Evolutionary conservation across 1,140 invertebrate genomes (phyloP), one percentile per base, ranked within the genome.

Genomic region (Prorops nasuta): DNA sequence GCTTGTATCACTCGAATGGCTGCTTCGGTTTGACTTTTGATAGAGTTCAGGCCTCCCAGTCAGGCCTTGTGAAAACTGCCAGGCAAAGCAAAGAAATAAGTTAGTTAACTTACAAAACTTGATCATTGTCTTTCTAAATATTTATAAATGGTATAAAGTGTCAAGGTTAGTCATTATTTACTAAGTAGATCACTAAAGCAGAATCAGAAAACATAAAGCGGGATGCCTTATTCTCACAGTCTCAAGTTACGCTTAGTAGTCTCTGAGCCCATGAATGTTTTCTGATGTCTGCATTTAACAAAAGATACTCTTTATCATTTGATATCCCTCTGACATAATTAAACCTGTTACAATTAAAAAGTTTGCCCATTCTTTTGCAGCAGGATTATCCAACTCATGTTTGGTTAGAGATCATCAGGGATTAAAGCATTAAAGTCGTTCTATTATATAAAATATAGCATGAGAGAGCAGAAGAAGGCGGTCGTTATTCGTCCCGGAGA

Each of bases 1-100:
- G 72, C 91, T 95, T 2, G 94, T 96, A 72, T 97, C 94, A 71
- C 91, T 94, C 20, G 91, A 91, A 69, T 94, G 92, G 15, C 89
- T 91, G 63, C 86, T 88, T 48, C 90, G 82, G 67, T 90, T 91
- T 58, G 88, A 91, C 72, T 92, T 91, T 65, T 88, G 85, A 71
- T 89, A 88, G 66, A 89, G 58, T 47, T 78, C 76, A 3, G 76
- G 76, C 61, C 76, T 66, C 53, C 75, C 68, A 14, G 74, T 74
- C 37, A 78, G 71, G 63, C 73, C 72, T 52, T 76, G 75, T 12
- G 75, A 69, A 60, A 77, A 77, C 75, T 77, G 53, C n/a, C n/a
- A n/a, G n/a, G n/a, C 3, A 58, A 63, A 53, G 21, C 16, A 44
- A 53, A 46, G 49, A 39, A 38, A 28, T 28, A 6, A 28, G n/a